phyloP scores from a whole-genome alignment of 2,797 vertebrate genomes.

The Enteromius anoplus region DNA sequence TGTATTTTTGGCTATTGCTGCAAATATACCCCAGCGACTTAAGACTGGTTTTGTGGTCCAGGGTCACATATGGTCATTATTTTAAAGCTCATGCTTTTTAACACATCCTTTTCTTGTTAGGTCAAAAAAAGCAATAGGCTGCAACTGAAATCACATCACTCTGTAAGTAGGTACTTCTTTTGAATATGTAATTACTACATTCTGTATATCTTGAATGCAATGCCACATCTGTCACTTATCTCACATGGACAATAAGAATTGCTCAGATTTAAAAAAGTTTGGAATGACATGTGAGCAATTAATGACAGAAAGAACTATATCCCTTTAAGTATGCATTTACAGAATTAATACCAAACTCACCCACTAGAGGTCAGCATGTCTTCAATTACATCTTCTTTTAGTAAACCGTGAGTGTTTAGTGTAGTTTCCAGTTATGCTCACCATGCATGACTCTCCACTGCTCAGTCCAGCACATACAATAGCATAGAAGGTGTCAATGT shows the following conservation, averaged over 20 bases:
- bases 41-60: too few species aligned
- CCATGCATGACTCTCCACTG: conserved; percentile 50
- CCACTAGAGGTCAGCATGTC: conserved; percentile 58
- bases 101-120: background rate
- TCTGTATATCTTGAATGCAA: background rate
- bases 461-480: conserved; percentile 65
- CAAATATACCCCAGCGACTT: too few species aligned
- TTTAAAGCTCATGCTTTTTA: background rate
- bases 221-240: background rate
- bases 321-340: background rate
- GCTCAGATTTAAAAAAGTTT: background rate
- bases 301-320: background rate
- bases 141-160: background rate
- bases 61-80: background rate
- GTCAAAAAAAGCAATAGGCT: background rate
- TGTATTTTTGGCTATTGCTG: too few species aligned
- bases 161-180: background rate
- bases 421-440: conserved; percentile 22
- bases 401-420: background rate
- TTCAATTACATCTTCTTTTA: background rate
- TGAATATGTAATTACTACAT: background rate
- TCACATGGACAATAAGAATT: background rate
- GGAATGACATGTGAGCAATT: background rate
- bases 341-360: background rate
- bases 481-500: conserved; percentile 59